Percentiles rank a stretch among this genome's conserved stretches.
Evolutionary conservation across 2,113 vertebrate species (phyloP).

Genomic region (Pholis gunnellus): DNA sequence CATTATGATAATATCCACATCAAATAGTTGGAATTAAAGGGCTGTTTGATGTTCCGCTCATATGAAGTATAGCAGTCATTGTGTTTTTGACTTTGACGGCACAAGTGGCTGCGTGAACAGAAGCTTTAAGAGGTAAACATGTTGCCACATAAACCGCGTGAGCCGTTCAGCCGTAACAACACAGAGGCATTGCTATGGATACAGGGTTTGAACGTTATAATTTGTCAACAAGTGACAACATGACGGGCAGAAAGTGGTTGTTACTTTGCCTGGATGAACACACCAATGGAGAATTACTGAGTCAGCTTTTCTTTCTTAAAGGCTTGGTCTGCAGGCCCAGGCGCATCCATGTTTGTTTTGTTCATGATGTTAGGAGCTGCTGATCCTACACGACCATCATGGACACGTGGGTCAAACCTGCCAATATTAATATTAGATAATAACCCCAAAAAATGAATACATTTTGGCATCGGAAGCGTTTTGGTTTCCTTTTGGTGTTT

Average conservation of each 20-base stretch:
- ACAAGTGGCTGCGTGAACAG: constrained; percentile 9
- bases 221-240: constrained; percentile 62
- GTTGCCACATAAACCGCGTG: constrained; percentile 11
- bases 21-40: constrained; percentile 20
- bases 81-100: constrained; percentile 17
- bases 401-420: background rate
- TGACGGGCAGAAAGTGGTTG: constrained; percentile 22
- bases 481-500: background rate
- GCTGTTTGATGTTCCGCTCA: constrained; percentile 25
- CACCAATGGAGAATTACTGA: background rate
- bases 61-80: background rate
- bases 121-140: constrained; percentile 32
- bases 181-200: constrained; percentile 13
- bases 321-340: constrained; percentile 32
- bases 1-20: constrained; percentile 43
- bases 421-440: background rate
- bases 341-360: constrained; percentile 16
- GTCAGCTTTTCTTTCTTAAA: constrained; percentile 15
- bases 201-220: constrained; percentile 43
- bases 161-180: constrained; percentile 21
- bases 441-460: background rate
- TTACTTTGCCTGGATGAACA: constrained; percentile 30
- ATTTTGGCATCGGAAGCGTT: background rate
- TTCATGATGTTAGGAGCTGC: background rate
- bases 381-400: background rate